Base-by-base conservation (phyloP, 2,888 invertebrate genomes). In the Drosophila mimetica region DNA sequence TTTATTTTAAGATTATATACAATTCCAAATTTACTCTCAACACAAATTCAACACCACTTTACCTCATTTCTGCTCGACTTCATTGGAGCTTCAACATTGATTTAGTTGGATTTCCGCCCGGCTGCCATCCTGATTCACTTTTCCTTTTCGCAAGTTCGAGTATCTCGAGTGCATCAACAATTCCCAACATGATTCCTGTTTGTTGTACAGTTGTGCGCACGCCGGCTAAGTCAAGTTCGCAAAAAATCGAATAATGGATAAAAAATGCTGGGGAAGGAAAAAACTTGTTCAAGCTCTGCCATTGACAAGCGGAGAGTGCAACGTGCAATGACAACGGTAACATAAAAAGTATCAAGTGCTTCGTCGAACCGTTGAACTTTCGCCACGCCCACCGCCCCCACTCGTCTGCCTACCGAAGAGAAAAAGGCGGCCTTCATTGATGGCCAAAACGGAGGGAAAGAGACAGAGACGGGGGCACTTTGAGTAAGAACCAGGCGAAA, bases 311-410 rank as follows among this genome's bases (percentile, higher is more conserved):
- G 34, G 50, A 48, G 70, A 67, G 58, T 70, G 70, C 67, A 70
- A 70, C 50, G 52, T 48, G 70, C 48, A 61, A 30, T 54, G 61
- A 58, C 64, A 53, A 60, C 65, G 41, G 44, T 53, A 47, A 54
- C 60, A 61, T 46, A 52, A 48, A 66, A 67, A 54, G 67, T 54
- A 65, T 71, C 77, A 71, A 84, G 84, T 75, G 67, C 50, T 71
- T 51, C 59, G 39, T 70, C 53, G 51, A 80, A 80, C 59, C 67
- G 81, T 75, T 77, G 72, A 77, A 75, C 81, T 77, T 61, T 46
- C 32, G 37, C 30, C 51, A 61, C 60, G 60, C 34, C 16, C 54
- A 16, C 13, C 14, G 8, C 54, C 37, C 47, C 46, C 52, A 36
- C 42, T 66, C 66, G n/a, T 34, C 14, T 28, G 61, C 55, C 65